Base-by-base conservation (phyloP, 2,113 vertebrate genomes). In the Eulemur rufifrons region DNA sequence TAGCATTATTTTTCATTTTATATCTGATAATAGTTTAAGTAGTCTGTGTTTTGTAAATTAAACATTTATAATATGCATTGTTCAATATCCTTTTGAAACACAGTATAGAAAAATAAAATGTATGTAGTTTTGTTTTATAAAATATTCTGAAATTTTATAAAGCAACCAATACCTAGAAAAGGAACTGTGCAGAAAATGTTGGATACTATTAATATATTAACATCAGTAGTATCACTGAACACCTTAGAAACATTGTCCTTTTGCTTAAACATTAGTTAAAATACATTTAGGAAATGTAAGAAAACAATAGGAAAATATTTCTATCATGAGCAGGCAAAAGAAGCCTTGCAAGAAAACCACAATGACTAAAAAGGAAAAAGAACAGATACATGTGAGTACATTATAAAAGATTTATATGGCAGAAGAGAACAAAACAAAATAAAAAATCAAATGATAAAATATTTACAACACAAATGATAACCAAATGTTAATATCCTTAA, bases 391-490 rank as follows among this genome's bases (percentile, higher is more conserved):
- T 77, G 6, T 82, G 10, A 95, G 17, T 39, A 66, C 2, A 81
- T 15, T 59, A 64, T 8, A 45, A 21, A 86, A 47, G 12, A 84
- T 56, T 37, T 59, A 42, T 47, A 89, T 76, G 14, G 25, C 14
- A 92, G 69, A 90, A 21, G 2, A 68, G 14, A 82, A 80, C 4
- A 50, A 81, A 84, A 42, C 2, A 80, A 87, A 73, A 15, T 25
- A 1, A 80, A 66, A 97, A 71, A 39, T 82, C 21, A 95, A 66
- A 69, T 94, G 20, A 91, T 89, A 86, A 97, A 93, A 68, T 73
- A 96, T 93, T 94, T 96, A 39, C 17, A 78, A 92, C 32, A 73
- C 29, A 92, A 85, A 73, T 73, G 1, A 83, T 95, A 92, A 92
- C n/a, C 39, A 78, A 94, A 76, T 74, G 20, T 56, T 42, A 95